Evolutionary conservation across 1,140 invertebrate species (phyloP), one percentile per base, ranked within the genome.

Genomic region (Drosophila tsacasi): DNA sequence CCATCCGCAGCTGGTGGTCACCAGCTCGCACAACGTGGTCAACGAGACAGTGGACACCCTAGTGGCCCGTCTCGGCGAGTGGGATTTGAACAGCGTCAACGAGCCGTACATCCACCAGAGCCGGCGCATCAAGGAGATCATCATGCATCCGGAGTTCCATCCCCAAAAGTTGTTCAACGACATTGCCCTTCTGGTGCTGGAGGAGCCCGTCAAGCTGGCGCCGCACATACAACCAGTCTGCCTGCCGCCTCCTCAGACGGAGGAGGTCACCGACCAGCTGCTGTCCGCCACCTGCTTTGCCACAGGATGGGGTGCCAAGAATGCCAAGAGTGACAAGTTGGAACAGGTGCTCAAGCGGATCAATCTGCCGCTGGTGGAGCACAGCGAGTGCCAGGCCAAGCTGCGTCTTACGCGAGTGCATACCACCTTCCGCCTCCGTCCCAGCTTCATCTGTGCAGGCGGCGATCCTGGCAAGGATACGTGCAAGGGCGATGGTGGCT

Each of bases 191-290:
- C 93, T 97, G 2, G 94, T 95, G 60, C 91, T 97, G 23, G 95
- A 95, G 75, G 94, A 94, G 0, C 91, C 82, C 0, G 95, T 97
- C 17, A 92, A 92, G 12, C 94, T 97, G 54, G 95, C 94, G 44
- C 93, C 94, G 19, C 94, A 96, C 77, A 95, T 97, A 2, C 96
- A 96, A 92, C 95, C 96, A 0, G 95, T 96, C 44, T 97, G 97
- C 91, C 93, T 97, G 37, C 96, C 96, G 6, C 57, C 69, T 5
- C 44, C 65, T 69, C 77, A 94, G 6, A 42, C 81, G 27, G 37
- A 54, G 8, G 30, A 71, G 40, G 23, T 83, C 32, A 72, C 60
- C 27, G 10, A 62, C 0, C 54, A 82, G 25, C 61, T 74, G 10
- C 77, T 89, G 0, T 13, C 13, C 0, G 50, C 50, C 8, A 27